Percentiles rank a stretch among this genome's conserved stretches.
Evolutionary conservation across 2,797 vertebrate species (phyloP).

Genomic region (Acridotheres tristis): DNA sequence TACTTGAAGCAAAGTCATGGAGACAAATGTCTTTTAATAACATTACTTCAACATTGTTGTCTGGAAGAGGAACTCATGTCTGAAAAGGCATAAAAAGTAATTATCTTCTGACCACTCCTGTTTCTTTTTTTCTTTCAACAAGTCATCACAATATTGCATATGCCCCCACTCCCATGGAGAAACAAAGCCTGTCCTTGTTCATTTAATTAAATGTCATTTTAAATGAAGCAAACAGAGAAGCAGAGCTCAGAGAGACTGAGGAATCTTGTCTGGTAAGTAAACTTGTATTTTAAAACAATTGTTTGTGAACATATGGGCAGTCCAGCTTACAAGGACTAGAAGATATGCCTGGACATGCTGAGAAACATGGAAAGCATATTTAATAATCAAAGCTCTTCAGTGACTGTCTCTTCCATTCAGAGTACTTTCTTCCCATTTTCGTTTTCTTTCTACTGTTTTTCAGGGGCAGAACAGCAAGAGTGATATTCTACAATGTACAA

Average conservation of each 20-base stretch:
- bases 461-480: background rate
- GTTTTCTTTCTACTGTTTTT: background rate
- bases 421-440: background rate
- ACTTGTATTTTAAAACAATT: constrained; percentile 37
- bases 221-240: constrained; percentile 59
- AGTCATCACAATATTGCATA: background rate
- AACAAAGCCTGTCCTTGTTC: constrained; percentile 62
- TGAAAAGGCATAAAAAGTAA: constrained; percentile 38
- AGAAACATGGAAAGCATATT: constrained; percentile 43
- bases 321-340: background rate
- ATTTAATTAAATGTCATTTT: constrained; percentile 73
- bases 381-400: background rate
- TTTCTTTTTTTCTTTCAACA: background rate
- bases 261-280: constrained; percentile 30
- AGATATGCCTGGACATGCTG: constrained; percentile 48
- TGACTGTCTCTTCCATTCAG: background rate
- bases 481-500: background rate
- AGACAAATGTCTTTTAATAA: constrained; percentile 25
- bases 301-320: constrained; percentile 42
- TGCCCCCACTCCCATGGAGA: background rate
- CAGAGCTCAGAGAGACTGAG: background rate
- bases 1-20: background rate
- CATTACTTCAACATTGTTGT: background rate
- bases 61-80: background rate
- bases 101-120: constrained; percentile 35